Conservation (phyloP, 2,888 invertebrate genomes). For the Synanthedon tipuliformis region DNA sequence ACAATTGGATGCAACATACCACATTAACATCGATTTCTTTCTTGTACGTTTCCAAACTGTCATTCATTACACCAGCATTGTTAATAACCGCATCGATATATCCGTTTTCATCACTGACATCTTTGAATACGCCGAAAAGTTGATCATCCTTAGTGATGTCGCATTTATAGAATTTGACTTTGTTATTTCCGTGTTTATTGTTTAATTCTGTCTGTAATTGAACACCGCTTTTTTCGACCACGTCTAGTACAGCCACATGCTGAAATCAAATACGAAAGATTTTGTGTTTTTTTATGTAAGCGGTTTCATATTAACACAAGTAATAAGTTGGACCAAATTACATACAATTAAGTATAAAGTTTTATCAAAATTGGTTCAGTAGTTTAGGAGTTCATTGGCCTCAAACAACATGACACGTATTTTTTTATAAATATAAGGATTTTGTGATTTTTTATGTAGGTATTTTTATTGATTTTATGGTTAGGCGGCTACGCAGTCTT, state of each 20-base stretch:
- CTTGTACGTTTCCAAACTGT: slow-evolving; percentile 5
- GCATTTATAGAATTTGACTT: slow-evolving; percentile 4
- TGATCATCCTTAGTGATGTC: slow-evolving; percentile 7
- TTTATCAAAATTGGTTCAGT: no score
- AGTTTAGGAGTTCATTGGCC: no score
- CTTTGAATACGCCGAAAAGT: slow-evolving; percentile 4
- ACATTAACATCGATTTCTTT: slow-evolving; percentile 7
- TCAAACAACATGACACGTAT: no score
- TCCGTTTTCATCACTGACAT: slow-evolving; percentile 1
- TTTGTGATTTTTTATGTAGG: no score
- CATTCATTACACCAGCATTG: slow-evolving; percentile 9
- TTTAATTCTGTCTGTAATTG: slow-evolving; percentile 3
- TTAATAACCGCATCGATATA: slow-evolving; percentile 7
- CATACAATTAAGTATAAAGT: no score
- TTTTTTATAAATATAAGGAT: no score
- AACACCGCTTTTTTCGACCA: slow-evolving; percentile 3
- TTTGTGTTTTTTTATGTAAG: no score
- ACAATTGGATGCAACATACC: slow-evolving; percentile 1
- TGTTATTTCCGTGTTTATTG: slow-evolving; percentile 3
- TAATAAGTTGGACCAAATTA: no score
- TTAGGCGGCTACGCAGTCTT: no score
- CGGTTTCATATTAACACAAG: no score
- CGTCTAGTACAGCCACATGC: slow-evolving; percentile 6
- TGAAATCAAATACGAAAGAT: not conserved
- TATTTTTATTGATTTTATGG: no score